Evolutionary conservation across 2,888 invertebrate genomes (phyloP), one percentile per base, ranked within the genome.

Genomic region (Nephrocerus scutellatus): DNA sequence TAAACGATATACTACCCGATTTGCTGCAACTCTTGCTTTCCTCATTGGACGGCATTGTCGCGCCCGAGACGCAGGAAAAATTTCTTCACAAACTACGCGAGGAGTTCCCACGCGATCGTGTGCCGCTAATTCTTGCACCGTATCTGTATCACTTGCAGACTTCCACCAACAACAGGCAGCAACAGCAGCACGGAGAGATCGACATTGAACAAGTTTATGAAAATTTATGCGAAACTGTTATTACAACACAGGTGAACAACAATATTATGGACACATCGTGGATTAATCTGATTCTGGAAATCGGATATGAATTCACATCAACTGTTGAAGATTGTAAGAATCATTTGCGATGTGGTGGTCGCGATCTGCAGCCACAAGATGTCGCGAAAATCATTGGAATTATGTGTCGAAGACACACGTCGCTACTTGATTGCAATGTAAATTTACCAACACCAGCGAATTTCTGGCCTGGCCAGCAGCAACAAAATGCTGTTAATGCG

Each of bases 1-100:
- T 93, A 57, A 86, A 88, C 76, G 91, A 92, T 73, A 83, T 87
- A 56, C 83, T 86, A 46, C 84, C 90, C 55, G 91, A 92, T 75
- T 80, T 91, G 47, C 72, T 92, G 55, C 89, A 92, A 71, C 74
- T 86, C 49, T 78, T 92, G 50, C 72, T 92, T 36, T 74, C 76
- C 32, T 54, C 52, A 30, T 46, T 62, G 10, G 44, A 51, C 14
- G n/a, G n/a, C n/a, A n/a, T n/a, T n/a, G 63, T 74, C 67, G 58
- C 49, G 2, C 48, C 51, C 4, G 51, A 55, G 30, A 30, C 60
- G 31, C 54, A 55, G 22, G 36, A 45, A 3, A 50, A 84, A 53
- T 90, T 93, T 71, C 70, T 91, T 41, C 79, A 80, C 60, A 81
- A 83, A 56, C 72, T 95, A 49, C 77, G 84, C 56, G 79, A 82